Evolutionary conservation across 2,797 vertebrate genomes (phyloP).

Genomic region (Uromys caudimaculatus): DNA sequence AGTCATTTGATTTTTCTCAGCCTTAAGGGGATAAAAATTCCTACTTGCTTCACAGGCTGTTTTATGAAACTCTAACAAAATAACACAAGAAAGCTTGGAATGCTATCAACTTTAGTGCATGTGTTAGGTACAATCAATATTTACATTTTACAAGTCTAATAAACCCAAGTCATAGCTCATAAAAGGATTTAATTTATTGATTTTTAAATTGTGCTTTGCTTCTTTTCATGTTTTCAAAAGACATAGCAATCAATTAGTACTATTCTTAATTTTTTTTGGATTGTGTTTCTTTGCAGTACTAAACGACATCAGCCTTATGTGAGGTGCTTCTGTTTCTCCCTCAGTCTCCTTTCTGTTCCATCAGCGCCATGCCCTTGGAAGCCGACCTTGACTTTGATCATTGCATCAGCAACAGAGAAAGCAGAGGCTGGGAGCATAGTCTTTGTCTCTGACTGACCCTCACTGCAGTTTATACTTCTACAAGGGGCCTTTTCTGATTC

Average conservation of each 20-base stretch:
- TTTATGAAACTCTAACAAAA: constrained; percentile 26
- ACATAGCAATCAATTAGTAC: neutral
- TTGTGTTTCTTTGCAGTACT: neutral
- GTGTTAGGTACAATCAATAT: neutral
- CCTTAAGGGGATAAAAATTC: constrained; percentile 26
- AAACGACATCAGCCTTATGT: neutral
- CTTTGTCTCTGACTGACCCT: neutral
- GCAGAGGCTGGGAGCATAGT: neutral
- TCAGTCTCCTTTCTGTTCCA: neutral
- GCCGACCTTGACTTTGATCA: neutral
- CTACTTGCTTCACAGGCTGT: constrained; percentile 4
- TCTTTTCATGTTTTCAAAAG: constrained; percentile 26
- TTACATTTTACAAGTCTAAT: neutral
- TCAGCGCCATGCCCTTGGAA: neutral
- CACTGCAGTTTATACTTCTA: neutral
- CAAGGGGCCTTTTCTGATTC: neutral
- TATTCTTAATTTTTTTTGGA: neutral
- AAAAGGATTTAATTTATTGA: neutral
- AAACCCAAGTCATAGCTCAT: neutral
- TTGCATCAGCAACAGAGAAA: neutral
- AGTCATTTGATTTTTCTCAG: constrained; percentile 29
- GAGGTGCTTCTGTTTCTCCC: neutral
- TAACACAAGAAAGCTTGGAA: neutral
- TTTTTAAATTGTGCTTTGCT: constrained; percentile 4
- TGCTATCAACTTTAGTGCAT: neutral